Percentiles rank a stretch among this genome's conserved stretches.
These are phyloP conservation scores for Gulo gulo DNA, from an alignment of 2,113 vertebrate species.

Conservation along the genomic window DNA sequence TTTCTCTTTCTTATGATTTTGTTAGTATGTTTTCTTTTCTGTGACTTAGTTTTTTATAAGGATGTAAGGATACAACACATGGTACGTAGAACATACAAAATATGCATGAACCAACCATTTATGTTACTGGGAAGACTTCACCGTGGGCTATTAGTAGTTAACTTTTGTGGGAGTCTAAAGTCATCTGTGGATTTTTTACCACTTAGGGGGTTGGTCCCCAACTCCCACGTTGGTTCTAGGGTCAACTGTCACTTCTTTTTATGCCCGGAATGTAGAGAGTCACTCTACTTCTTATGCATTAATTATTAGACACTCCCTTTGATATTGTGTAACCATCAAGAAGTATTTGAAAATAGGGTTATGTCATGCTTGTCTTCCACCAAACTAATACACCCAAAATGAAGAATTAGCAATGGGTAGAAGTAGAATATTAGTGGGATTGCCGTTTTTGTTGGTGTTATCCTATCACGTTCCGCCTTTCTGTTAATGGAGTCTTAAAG, in stretches of 20 bases:
- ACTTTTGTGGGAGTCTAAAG: neutral
- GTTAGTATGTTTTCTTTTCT: neutral
- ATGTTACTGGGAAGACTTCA: neutral
- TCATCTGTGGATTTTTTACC: neutral
- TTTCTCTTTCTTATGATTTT: neutral
- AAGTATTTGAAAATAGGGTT: neutral
- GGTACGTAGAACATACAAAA: neutral
- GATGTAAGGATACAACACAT: neutral
- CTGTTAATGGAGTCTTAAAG: fast-evolving
- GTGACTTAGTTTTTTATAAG: neutral
- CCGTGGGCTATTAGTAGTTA: neutral
- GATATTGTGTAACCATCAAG: too few species aligned
- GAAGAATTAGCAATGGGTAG: too few species aligned
- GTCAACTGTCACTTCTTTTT: neutral
- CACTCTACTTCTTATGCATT: neutral
- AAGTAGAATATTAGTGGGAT: neutral
- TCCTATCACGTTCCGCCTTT: fast-evolving
- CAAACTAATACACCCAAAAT: neutral
- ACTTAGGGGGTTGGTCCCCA: neutral
- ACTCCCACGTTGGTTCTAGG: neutral
- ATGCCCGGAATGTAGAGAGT: neutral
- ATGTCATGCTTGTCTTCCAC: neutral
- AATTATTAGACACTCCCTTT: neutral
- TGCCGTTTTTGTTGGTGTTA: fast-evolving
- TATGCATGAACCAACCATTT: neutral